A percentile compares a stretch with the other conserved stretches of the same genome.
phyloP scores from a whole-genome alignment of 2,113 vertebrate genomes.

The Alethe castanea region DNA sequence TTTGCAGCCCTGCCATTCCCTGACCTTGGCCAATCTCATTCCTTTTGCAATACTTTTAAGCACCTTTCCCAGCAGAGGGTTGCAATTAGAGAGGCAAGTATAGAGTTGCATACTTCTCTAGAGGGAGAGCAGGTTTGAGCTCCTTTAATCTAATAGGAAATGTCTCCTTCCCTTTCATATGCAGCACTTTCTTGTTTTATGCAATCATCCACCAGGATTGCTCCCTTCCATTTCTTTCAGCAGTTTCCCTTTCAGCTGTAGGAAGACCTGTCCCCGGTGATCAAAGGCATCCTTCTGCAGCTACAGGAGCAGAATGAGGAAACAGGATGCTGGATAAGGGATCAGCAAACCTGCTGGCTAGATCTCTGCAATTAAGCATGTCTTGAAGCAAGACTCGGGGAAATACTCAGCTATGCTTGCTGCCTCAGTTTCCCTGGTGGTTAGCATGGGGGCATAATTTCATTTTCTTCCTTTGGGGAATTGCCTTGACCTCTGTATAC shows the following conservation, averaged over 20 bases:
- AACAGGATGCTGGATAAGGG: background rate
- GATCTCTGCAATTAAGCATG: slow-evolving; percentile 1
- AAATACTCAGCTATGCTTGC: background rate
- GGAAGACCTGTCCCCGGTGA: background rate
- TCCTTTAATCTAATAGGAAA: slow-evolving; percentile 38
- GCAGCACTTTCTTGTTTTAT: slow-evolving; percentile 39
- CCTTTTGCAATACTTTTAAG: slow-evolving; percentile 31
- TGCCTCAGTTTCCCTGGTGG: background rate
- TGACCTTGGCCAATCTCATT: slow-evolving; percentile 28
- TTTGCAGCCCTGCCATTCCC: background rate
- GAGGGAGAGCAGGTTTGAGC: slow-evolving; percentile 34
- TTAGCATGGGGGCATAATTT: background rate
- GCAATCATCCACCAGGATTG: slow-evolving; percentile 11
- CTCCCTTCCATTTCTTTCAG: slow-evolving; percentile 18
- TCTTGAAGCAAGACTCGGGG: background rate
- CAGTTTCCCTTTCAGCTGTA: background rate
- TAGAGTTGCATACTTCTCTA: background rate
- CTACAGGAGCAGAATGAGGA: slow-evolving; percentile 18
- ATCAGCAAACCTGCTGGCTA: slow-evolving; percentile 6
- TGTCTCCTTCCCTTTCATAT: slow-evolving; percentile 36
- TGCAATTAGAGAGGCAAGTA: slow-evolving; percentile 42
- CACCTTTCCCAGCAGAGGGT: background rate
- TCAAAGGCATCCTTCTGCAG: slow-evolving; percentile 3
- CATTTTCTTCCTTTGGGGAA: background rate
- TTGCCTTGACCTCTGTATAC: background rate